phyloP scores from a whole-genome alignment of 2,797 vertebrate genomes.

The Phoxinus dragarum region DNA sequence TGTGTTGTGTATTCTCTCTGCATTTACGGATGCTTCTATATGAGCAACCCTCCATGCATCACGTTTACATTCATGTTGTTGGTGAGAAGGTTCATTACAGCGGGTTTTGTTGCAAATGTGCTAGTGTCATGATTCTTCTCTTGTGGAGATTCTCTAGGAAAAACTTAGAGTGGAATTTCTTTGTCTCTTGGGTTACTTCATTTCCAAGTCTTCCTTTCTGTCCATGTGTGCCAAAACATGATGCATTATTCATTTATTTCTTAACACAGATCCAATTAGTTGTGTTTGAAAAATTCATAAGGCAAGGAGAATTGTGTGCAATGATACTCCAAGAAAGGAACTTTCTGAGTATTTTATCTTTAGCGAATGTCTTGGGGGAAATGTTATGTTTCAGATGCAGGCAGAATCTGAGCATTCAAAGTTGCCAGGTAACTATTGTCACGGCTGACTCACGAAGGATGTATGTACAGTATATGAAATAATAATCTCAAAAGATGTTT shows the following conservation, averaged over 20 bases:
- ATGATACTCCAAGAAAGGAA: conserved; percentile 4
- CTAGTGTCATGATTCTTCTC: background rate
- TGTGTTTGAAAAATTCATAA: conserved; percentile 28
- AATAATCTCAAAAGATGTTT: background rate
- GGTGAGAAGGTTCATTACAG: conserved; percentile 11
- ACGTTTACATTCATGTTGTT: background rate
- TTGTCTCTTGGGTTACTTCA: background rate
- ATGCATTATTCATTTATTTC: conserved; percentile 43
- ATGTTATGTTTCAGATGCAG: background rate
- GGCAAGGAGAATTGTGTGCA: conserved; percentile 16
- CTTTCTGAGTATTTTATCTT: background rate
- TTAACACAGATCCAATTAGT: conserved; percentile 25
- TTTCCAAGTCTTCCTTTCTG: background rate
- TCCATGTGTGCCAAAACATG: conserved; percentile 19
- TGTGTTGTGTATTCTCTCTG: background rate
- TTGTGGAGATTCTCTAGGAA: background rate
- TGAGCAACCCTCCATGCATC: background rate
- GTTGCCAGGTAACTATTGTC: background rate
- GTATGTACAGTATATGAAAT: background rate
- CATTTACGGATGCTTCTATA: background rate
- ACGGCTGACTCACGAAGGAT: background rate
- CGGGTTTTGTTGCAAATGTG: background rate
- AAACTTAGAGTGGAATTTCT: background rate
- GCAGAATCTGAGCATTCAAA: background rate
- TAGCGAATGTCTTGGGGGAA: background rate